Evolutionary conservation across 2,888 invertebrate genomes (phyloP).

Genomic region (Aricia artaxerxes): DNA sequence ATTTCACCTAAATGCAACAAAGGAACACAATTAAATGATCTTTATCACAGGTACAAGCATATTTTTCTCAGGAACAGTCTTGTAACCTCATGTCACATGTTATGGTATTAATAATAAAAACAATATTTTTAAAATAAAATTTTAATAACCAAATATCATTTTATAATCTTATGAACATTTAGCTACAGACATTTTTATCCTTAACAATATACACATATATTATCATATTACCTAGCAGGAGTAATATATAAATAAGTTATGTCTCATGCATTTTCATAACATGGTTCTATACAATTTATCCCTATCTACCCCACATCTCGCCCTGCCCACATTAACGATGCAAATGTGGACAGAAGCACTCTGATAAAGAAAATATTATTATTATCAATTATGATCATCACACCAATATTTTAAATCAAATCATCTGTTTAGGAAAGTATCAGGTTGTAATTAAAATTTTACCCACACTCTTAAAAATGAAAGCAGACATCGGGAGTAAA

Average conservation of each 20-base stretch:
- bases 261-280: background rate
- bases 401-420: background rate
- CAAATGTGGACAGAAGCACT: background rate
- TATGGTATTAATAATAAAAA: background rate
- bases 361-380: background rate
- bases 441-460: background rate
- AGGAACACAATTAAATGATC: too few species aligned
- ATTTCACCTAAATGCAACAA: too few species aligned
- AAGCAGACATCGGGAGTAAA: background rate
- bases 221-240: constrained; percentile 11
- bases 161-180: constrained; percentile 6
- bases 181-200: constrained; percentile 3
- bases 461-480: background rate
- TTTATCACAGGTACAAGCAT: too few species aligned
- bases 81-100: too few species aligned
- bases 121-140: background rate
- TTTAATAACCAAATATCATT: constrained; percentile 21
- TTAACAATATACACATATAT: constrained; percentile 1
- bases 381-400: background rate
- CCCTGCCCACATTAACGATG: background rate
- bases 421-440: background rate
- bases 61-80: background rate
- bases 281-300: background rate
- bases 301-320: background rate
- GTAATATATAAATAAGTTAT: background rate